Percentiles rank a stretch among this genome's conserved stretches.
These are phyloP conservation scores for Trematomus bernacchii DNA, from an alignment of 2,797 vertebrate genomes.

Conservation along the genomic window DNA sequence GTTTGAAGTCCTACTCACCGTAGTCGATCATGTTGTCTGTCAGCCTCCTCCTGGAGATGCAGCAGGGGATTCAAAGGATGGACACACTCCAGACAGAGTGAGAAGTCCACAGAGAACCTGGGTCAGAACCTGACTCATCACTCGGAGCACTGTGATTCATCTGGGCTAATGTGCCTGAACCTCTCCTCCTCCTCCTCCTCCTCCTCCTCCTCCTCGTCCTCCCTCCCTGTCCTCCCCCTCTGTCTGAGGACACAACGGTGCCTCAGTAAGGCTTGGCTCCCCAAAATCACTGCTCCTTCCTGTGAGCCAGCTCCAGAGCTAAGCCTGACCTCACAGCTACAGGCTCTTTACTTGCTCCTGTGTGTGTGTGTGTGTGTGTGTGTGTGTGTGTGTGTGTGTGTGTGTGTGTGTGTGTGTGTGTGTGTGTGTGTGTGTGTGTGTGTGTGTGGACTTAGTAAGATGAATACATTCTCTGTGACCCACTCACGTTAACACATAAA, in stretches of 20 bases:
- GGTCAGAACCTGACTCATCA: constrained; percentile 2
- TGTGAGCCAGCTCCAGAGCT: constrained; percentile 78
- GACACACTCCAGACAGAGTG: constrained; percentile 1
- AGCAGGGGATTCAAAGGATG: constrained; percentile 18
- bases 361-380: neutral
- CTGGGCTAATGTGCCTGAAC: constrained; percentile 25
- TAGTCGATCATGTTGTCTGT: constrained; percentile 56
- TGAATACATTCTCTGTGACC: too few relatives aligned
- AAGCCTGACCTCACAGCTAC: constrained; percentile 67
- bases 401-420: too few relatives aligned
- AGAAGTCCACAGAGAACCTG: constrained; percentile 2
- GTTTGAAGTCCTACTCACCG: constrained; percentile 49
- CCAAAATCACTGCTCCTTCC: constrained; percentile 87
- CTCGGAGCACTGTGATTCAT: constrained; percentile 40
- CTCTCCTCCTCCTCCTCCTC: constrained; percentile 49
- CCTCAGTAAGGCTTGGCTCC: constrained; percentile 84
- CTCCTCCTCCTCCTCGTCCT: constrained; percentile 66
- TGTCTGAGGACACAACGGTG: constrained; percentile 85
- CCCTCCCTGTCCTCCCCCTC: constrained; percentile 54
- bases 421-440: too few relatives aligned
- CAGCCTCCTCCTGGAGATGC: constrained; percentile 4
- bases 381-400: too few relatives aligned
- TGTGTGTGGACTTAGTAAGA: too few relatives aligned
- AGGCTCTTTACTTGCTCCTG: constrained; percentile 31
- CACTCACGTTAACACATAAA: too few relatives aligned